A percentile compares a stretch with the other conserved stretches of the same genome.
Conservation (phyloP, 2,888 invertebrate genomes). For the Drosophila merina region DNA sequence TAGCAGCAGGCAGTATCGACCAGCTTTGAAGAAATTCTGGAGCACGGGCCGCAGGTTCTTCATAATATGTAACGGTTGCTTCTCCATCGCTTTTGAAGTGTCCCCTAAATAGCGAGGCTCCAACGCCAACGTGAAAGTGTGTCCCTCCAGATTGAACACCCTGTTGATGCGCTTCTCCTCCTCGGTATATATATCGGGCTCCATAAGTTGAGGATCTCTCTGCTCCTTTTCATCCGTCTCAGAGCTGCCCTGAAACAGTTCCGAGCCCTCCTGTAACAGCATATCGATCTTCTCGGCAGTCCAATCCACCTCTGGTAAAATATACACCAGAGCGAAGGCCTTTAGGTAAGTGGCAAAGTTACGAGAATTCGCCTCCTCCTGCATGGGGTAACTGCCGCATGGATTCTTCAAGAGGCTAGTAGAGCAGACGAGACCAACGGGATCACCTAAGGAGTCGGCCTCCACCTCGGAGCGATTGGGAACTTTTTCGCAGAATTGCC, state of each 20-base stretch:
- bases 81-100: slow-evolving; percentile 1
- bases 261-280: slow-evolving; percentile 72
- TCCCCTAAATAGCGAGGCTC: slow-evolving; percentile 41
- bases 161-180: slow-evolving; percentile 64
- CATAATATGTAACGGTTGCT: slow-evolving; percentile 41
- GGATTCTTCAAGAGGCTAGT: slow-evolving; percentile 12
- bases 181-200: slow-evolving; percentile 42
- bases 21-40: slow-evolving; percentile 67
- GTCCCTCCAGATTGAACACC: slow-evolving; percentile 70
- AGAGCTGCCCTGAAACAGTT: slow-evolving; percentile 43
- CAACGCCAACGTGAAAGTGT: slow-evolving; percentile 74
- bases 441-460: slow-evolving; percentile 35
- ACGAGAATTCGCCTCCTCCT: slow-evolving; percentile 41
- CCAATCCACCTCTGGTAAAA: slow-evolving; percentile 81
- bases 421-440: slow-evolving; percentile 39
- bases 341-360: slow-evolving; percentile 73
- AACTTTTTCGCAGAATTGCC: slow-evolving; percentile 10
- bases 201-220: slow-evolving; percentile 11
- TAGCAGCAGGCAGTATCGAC: slow-evolving; percentile 71
- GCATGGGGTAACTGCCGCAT: neutral
- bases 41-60: slow-evolving; percentile 47
- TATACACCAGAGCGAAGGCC: slow-evolving; percentile 79
- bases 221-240: slow-evolving; percentile 14
- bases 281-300: slow-evolving; percentile 67
- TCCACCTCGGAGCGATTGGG: slow-evolving; percentile 6